Base-by-base conservation (phyloP, 2,888 invertebrate species). In the Beris chalybata region DNA sequence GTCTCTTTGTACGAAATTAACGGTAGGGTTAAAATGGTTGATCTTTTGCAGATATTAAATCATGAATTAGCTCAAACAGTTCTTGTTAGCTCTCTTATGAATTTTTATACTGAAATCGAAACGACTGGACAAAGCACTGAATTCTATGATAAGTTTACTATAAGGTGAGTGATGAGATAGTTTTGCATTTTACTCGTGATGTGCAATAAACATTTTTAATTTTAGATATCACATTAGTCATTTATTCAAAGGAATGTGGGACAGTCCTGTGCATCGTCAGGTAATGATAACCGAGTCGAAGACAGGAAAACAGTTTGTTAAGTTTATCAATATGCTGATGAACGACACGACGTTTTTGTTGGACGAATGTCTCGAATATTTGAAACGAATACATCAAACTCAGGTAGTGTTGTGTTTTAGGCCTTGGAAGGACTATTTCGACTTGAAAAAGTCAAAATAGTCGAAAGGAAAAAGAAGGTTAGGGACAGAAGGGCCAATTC, bases 141-240 rank as follows among this genome's bases (percentile, higher is more conserved):
- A 83, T 99, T 99, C 83, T 99, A 97, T 77, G 98, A 98, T 82
- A 99, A 99, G 83, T 99, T 99, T 82, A 95, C 95, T 11, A 98
- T 99, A 74, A 88, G 99, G 79, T 80, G 50, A 57, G n/a, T n/a
- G n/a, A n/a, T n/a, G 5, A 13, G 43, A 30, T 2, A 55, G 45
- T 52, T 53, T 30, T 4, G 6, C 54, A 12, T 7, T 30, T n/a
- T n/a, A n/a, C 11, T 31, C 30, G 32, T 4, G 54, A 54, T 54
- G 12, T n/a, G n/a, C 29, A 5, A 30, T 54, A 31, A 54, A 12
- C 5, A 30, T 9, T 6, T 31, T 11, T 54, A 12, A 22, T 70
- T 67, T 1, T 69, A 82, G 82, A 67, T 97, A 97, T 83, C 97
- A 97, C 79, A 97, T 99, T 79, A 97, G 97, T 81, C 89, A 97